Conservation (phyloP, 2,797 vertebrate species). For the Chrosomus eos region DNA sequence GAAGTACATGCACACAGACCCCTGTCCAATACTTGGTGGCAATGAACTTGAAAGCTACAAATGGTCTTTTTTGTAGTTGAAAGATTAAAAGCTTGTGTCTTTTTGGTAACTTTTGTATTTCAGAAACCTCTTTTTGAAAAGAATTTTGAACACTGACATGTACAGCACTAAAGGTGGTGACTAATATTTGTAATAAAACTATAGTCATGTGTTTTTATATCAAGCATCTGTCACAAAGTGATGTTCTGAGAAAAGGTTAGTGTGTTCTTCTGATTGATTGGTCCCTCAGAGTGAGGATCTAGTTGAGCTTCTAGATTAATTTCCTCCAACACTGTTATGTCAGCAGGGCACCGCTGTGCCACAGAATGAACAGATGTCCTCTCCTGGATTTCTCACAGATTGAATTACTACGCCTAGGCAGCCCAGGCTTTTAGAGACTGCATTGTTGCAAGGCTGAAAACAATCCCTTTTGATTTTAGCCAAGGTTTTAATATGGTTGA, state of each 20-base stretch:
- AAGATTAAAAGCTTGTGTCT: background rate
- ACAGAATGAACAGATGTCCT: constrained; percentile 67
- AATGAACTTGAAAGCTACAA: background rate
- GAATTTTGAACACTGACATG: background rate
- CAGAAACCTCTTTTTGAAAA: background rate
- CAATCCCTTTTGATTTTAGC: constrained; percentile 15
- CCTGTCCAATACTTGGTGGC: background rate
- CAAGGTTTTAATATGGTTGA: background rate
- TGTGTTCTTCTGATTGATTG: constrained; percentile 7
- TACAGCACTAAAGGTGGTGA: background rate
- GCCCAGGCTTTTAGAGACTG: constrained; percentile 46
- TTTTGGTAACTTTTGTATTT: background rate
- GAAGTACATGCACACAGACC: background rate
- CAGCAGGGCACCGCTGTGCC: constrained; percentile 54
- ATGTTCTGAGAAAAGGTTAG: background rate
- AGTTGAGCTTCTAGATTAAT: constrained; percentile 61
- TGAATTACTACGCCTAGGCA: constrained; percentile 66
- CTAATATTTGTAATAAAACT: background rate
- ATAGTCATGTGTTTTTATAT: background rate
- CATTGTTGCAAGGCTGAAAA: constrained; percentile 49
- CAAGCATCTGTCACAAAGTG: constrained; percentile 8
- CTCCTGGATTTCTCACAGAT: constrained; percentile 63
- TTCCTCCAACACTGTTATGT: constrained; percentile 62
- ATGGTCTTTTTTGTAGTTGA: background rate
- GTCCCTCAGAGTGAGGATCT: constrained; percentile 5